Evolutionary conservation across 2,888 invertebrate genomes (phyloP), one percentile per base, ranked within the genome.

Genomic region (Chesias legatella): DNA sequence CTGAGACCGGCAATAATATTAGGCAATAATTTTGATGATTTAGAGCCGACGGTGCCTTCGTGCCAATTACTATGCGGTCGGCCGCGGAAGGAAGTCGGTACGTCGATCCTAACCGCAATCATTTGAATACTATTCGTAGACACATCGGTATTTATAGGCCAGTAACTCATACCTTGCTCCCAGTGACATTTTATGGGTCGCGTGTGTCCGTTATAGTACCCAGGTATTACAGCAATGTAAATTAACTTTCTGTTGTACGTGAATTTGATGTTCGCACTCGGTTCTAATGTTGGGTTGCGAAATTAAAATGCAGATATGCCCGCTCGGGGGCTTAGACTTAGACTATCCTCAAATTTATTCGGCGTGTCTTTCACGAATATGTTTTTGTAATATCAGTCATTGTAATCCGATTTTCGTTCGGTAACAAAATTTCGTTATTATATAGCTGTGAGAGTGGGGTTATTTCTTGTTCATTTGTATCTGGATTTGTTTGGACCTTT

Each of bases 11-110:
- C 65, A 65, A 78, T 79, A 78, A 78, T 80, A 84, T 80, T 76
- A 82, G 79, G 81, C 73, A 85, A 81, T 84, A 84, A 86, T 86
- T 85, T 81, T 67, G 78, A 79, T 85, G 86, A 86, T 88, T 86
- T 85, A 88, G 70, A 64, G 68, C 62, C 63, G 55, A 63, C 61
- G 52, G 67, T 70, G 73, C 76, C 77, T 78, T 62, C 51, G 63
- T 66, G 68, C 78, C 82, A 80, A 85, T 88, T 88, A 84, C 83
- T 79, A 75, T 81, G 78, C 81, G 72, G 77, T 68, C 69, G 76
- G 66, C 69, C 60, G 63, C 77, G 83, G 84, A 84, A 85, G 85
- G 85, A 85, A 84, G 72, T 76, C 60, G 73, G 73, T 63, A 74
- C 79, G 78, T 82, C 81, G 82, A 84, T 81, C 81, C 79, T 63